Conservation (phyloP, 1,140 invertebrate genomes). For the Aphidius gifuensis region DNA sequence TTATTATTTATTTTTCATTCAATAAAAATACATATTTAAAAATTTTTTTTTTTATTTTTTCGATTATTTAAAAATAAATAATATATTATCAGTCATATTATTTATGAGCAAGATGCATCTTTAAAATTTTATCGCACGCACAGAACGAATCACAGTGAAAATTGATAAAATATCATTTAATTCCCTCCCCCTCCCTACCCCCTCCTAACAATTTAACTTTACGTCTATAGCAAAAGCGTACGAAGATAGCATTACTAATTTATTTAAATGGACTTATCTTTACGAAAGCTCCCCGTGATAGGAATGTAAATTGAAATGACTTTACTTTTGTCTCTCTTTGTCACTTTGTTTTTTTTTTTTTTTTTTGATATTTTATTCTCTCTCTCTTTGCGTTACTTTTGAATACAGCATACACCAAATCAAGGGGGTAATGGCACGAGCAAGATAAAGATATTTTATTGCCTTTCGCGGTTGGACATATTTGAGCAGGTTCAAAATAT, state of each 20-base stretch:
- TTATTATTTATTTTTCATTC: too few relatives aligned
- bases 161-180: slow-evolving; percentile 58
- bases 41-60: slow-evolving; percentile 1
- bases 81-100: too few relatives aligned
- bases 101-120: too few relatives aligned
- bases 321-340: slow-evolving; percentile 24
- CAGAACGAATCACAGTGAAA: slow-evolving; percentile 50
- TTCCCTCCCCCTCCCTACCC: slow-evolving; percentile 32
- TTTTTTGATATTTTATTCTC: not conserved
- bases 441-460: slow-evolving; percentile 58
- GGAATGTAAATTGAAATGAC: slow-evolving; percentile 54
- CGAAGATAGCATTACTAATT: slow-evolving; percentile 56
- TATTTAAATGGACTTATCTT: slow-evolving; percentile 58
- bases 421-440: slow-evolving; percentile 54
- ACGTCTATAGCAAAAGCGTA: slow-evolving; percentile 26
- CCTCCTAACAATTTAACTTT: not conserved
- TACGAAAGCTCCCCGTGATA: slow-evolving; percentile 50
- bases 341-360: not conserved
- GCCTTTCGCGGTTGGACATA: slow-evolving; percentile 50
- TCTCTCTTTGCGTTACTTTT: too few relatives aligned
- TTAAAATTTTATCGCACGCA: slow-evolving; percentile 26
- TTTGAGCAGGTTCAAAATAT: slow-evolving; percentile 47
- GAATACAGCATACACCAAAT: slow-evolving; percentile 34
- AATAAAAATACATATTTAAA: too few relatives aligned
- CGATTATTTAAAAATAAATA: not conserved